Evolutionary conservation across 2,888 invertebrate species (phyloP).

Genomic region (Cephonodes hylas): DNA sequence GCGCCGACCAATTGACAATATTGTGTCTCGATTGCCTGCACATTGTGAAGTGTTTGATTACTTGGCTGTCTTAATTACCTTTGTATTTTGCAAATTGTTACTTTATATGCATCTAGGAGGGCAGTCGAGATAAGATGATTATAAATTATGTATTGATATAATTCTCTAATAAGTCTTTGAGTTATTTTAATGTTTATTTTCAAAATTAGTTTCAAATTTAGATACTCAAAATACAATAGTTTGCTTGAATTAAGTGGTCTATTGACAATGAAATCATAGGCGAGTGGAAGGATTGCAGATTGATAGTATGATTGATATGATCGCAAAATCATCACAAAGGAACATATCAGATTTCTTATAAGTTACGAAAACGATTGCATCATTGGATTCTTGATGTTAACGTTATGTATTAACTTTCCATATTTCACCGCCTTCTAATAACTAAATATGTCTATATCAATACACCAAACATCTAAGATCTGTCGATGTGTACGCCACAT

Average conservation of each 20-base stretch:
- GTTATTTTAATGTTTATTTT: too few relatives aligned
- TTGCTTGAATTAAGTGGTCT: too few relatives aligned
- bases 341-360: not conserved
- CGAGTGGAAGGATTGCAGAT: too few relatives aligned
- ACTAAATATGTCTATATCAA: not conserved
- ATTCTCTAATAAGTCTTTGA: too few relatives aligned
- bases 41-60: not conserved
- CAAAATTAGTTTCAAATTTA: too few relatives aligned
- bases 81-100: not conserved
- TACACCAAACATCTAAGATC: not conserved
- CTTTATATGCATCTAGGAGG: not conserved
- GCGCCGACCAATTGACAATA: constrained; percentile 23
- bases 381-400: not conserved
- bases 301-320: too few relatives aligned
- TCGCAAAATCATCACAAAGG: too few relatives aligned
- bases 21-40: constrained; percentile 17
- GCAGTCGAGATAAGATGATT: not conserved
- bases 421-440: not conserved
- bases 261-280: too few relatives aligned
- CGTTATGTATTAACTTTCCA: not conserved
- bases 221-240: too few relatives aligned
- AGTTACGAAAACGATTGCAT: not conserved
- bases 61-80: not conserved
- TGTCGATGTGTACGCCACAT: not conserved
- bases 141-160: too few relatives aligned